Base-by-base conservation (phyloP, 2,888 invertebrate species). In the Stictocephala bisonia region DNA sequence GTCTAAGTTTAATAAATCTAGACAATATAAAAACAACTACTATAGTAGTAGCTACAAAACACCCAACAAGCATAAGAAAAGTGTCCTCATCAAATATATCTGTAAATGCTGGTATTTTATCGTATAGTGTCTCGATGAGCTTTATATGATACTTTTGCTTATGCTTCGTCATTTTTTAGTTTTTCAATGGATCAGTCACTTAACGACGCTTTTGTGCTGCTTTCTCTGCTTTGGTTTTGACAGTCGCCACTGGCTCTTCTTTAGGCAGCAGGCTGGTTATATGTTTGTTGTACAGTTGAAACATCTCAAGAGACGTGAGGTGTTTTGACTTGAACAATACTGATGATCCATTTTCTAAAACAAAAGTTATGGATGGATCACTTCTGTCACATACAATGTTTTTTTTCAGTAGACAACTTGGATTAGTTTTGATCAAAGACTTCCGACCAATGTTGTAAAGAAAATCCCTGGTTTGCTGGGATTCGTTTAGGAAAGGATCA, bases 81-180 rank as follows among this genome's bases (percentile, higher is more conserved):
- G 96, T 93, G 83, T 99, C 98, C 86, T 99, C 98, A 78, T 98
- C 98, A 84, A 99, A 99, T 56, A 99, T 86, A 85, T 99, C 99
- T 1, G 95, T 95, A 82, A 99, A 99, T 73, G 95, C 91, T 77
- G 99, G 99, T 80, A 99, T 89, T 82, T 95, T 91, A 82, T 90
- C 90, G 83, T 97, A 96, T 72, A 98, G 85, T 80, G 92, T 91
- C 82, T 96, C 93, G 74, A 97, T 91, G 71, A 94, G 87, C 84
- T 90, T 90, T 74, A 92, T 82, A 75, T 88, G 88, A 81, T 86
- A 85, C 81, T 85, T 82, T 80, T 83, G 83, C 51, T 76, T 79
- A 22, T 73, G 71, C 50, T 77, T 80, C 51, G 80, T 80, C 82
- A 82, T 83, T 75, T 79, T 81, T 29, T 26, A 18, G 11, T 11